Conservation (phyloP, 2,113 vertebrate genomes). For the Enhydra lutris region DNA sequence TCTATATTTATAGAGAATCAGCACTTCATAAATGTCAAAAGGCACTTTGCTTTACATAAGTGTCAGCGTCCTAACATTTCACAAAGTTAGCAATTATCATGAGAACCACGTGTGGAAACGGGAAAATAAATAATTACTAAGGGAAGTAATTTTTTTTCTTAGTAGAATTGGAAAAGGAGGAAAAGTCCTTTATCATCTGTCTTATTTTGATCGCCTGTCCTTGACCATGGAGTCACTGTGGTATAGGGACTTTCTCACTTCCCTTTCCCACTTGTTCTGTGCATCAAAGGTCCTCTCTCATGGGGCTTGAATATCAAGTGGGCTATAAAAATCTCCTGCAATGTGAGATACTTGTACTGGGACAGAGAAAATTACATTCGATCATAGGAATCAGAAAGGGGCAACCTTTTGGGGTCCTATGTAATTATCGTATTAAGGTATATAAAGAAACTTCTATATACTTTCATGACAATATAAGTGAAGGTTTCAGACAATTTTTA, state of each 20-base stretch:
- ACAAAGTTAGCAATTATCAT: slow-evolving; percentile 56
- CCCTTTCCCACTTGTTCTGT: not conserved
- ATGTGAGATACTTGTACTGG: not conserved
- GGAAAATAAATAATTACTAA: slow-evolving; percentile 56
- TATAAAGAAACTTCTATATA: not conserved
- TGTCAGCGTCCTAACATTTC: slow-evolving; percentile 46
- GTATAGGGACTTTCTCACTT: not conserved
- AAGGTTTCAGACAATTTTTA: not conserved
- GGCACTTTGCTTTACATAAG: slow-evolving; percentile 64
- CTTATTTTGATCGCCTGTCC: not conserved
- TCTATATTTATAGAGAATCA: slow-evolving; percentile 70
- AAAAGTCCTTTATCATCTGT: not conserved
- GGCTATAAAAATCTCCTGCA: not conserved
- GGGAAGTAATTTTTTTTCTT: not conserved
- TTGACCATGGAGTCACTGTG: not conserved
- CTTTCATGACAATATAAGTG: not conserved
- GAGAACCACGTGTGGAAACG: slow-evolving; percentile 30
- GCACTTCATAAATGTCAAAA: slow-evolving; percentile 74
- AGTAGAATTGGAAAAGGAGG: not conserved
- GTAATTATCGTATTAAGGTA: not conserved
- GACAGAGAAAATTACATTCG: not conserved
- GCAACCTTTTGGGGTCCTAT: not conserved
- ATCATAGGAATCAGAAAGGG: not conserved
- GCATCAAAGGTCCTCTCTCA: not conserved
- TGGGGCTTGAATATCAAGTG: not conserved